Conservation (phyloP, 2,888 invertebrate genomes). For the Oscheius sp. region DNA sequence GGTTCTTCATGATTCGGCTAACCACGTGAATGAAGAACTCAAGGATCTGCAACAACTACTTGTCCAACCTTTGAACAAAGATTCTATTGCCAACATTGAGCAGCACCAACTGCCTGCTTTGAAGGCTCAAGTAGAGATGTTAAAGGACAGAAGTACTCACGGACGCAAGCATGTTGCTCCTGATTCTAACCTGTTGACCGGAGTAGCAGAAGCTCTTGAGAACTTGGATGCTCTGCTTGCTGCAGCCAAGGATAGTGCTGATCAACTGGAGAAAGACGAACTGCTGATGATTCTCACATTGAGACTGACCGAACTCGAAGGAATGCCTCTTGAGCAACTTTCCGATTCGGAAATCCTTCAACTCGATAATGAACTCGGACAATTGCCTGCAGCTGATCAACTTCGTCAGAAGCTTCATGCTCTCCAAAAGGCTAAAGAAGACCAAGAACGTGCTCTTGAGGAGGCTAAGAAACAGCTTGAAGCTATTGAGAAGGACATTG, state of each 20-base stretch:
- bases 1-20: conserved; percentile 46
- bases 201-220: conserved; percentile 33
- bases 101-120: conserved; percentile 41
- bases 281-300: conserved; percentile 37
- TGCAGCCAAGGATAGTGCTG: conserved; percentile 37
- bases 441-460: conserved; percentile 10
- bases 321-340: conserved; percentile 33
- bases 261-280: conserved; percentile 42
- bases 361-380: conserved; percentile 34
- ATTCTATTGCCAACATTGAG: conserved; percentile 17
- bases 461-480: conserved; percentile 13
- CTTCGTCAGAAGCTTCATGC: conserved; percentile 37
- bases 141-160: conserved; percentile 40
- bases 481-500: conserved; percentile 35
- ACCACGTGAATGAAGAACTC: conserved; percentile 46
- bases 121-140: conserved; percentile 42
- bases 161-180: conserved; percentile 41
- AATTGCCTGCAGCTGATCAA: conserved; percentile 36
- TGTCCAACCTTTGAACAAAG: conserved; percentile 24
- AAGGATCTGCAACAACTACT: conserved; percentile 36
- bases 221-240: conserved; percentile 39
- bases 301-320: conserved; percentile 42
- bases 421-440: conserved; percentile 37
- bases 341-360: conserved; percentile 17
- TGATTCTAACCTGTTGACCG: conserved; percentile 30